phyloP scores from a whole-genome alignment of 2,113 vertebrate genomes.

The Oriolus oriolus region DNA sequence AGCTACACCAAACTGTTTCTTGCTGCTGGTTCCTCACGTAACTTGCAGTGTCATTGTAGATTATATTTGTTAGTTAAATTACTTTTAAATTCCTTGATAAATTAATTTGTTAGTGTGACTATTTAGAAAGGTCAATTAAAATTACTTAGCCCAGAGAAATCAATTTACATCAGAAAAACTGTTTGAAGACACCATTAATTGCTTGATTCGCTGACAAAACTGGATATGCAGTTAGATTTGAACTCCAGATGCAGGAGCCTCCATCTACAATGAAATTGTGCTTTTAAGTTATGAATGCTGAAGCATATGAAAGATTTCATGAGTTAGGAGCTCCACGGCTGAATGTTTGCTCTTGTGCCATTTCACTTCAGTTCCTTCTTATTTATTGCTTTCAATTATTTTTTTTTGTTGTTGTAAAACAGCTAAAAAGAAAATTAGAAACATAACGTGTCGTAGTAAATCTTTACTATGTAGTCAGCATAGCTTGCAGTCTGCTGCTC shows the following conservation, averaged over 20 bases:
- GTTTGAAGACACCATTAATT: neutral
- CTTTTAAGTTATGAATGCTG: neutral
- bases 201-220: neutral
- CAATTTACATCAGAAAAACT: neutral
- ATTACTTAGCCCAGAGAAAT: slow-evolving; percentile 12
- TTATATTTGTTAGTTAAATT: neutral
- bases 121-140: slow-evolving; percentile 6
- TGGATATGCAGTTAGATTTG: neutral
- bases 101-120: slow-evolving; percentile 5
- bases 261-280: neutral
- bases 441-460: neutral
- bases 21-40: neutral
- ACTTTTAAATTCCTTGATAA: neutral
- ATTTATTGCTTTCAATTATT: neutral
- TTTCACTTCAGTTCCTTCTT: neutral
- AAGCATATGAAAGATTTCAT: neutral
- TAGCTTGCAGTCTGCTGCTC: neutral
- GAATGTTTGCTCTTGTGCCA: neutral
- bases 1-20: neutral
- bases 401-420: neutral
- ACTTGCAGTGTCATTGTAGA: neutral
- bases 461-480: neutral
- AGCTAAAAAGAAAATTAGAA: neutral
- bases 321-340: neutral
- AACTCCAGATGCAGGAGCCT: neutral